Base-by-base conservation (phyloP, 2,113 vertebrate species). In the Chloroceryle aenea region DNA sequence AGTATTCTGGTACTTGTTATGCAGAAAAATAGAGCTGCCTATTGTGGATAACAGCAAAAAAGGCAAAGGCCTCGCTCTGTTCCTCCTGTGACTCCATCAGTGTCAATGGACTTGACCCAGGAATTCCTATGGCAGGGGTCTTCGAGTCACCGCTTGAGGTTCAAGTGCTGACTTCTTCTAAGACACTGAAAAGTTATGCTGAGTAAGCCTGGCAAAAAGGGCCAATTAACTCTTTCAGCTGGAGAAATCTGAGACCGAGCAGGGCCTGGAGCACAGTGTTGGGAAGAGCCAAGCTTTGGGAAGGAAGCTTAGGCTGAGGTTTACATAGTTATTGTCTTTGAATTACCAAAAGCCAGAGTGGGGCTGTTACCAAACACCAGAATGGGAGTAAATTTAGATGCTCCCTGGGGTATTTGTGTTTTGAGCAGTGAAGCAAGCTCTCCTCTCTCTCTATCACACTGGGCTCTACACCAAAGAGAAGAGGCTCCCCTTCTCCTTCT, bases 1-100 rank as follows among this genome's bases (percentile, higher is more conserved):
- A 76, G 69, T 76, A 95, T 92, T 96, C 95, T 96, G 96, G 90
- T 95, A 90, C 66, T 95, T 87, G 88, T 96, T 97, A 96, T 87
- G 88, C 52, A 90, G 90, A 94, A 96, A 95, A 96, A 96, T 78
- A 77, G 86, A 93, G 30, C 66, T 92, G 95, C 83, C 76, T 93
- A 48, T 94, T 94, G 84, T 66, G 92, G 79, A 85, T 91, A 89
- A 84, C 1, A 73, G 88, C 45, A 92, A 75, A 90, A 95, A 92
- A 93, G 76, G 83, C 95, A 62, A 92, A 87, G 73, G 53, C 90
- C 61, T 32, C 16, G 18, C 84, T 92, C 59, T 42, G 32, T 62
- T 85, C 56, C 66, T 64, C 72, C 66, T 85, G 36, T 75, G 56
- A 67, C 40, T 90, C 66, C 61, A 76, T 43, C 10, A 6, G 9